These are phyloP conservation scores for Epinephelus moara DNA, from an alignment of 2,113 vertebrate species.

Conservation along the genomic window DNA sequence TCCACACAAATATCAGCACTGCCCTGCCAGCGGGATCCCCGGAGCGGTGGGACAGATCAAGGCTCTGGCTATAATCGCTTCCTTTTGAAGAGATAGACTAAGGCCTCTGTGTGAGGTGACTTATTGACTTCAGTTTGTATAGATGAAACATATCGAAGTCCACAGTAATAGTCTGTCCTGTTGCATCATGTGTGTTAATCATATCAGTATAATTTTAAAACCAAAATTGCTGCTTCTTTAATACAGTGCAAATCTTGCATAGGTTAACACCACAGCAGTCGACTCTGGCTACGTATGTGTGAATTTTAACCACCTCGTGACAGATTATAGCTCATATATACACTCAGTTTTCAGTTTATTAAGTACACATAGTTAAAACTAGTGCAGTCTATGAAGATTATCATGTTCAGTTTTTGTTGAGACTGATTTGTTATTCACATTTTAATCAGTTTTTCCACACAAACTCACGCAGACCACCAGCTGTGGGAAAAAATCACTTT, in stretches of 20 bases:
- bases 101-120: conserved; percentile 9
- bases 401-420: not conserved
- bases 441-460: not conserved
- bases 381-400: not conserved
- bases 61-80: conserved; percentile 41
- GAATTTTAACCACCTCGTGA: not conserved
- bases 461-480: not conserved
- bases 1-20: conserved; percentile 37
- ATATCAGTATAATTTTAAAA: not conserved
- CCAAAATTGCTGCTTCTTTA: not conserved
- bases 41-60: conserved; percentile 50
- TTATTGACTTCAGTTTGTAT: conserved; percentile 44
- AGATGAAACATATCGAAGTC: conserved; percentile 41
- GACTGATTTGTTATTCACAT: not conserved
- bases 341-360: not conserved
- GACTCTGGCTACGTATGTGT: not conserved
- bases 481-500: not conserved
- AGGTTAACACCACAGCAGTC: conserved; percentile 1
- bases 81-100: conserved; percentile 51
- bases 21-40: conserved; percentile 47
- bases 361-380: not conserved
- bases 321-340: not conserved
- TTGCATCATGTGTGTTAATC: conserved; percentile 22
- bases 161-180: not conserved
- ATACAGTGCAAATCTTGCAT: not conserved